These are phyloP conservation scores for Andrena marginata DNA, from an alignment of 2,888 invertebrate genomes.

Conservation along the genomic window DNA sequence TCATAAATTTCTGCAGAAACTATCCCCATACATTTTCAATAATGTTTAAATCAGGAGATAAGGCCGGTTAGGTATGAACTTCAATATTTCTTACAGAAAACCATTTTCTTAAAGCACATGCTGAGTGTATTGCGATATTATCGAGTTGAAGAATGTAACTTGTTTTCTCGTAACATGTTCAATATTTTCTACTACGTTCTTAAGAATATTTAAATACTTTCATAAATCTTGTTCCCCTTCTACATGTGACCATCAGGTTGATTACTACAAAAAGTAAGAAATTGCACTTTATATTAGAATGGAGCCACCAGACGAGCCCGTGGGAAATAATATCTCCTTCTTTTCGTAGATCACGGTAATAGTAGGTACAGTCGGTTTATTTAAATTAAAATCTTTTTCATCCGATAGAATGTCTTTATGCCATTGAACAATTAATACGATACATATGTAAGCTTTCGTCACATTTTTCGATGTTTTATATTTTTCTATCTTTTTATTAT, in stretches of 20 bases:
- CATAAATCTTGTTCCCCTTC: not conserved
- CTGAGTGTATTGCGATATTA: not conserved
- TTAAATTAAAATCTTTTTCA: too few relatives aligned
- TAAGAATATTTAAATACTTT: not conserved
- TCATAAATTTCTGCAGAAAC: not conserved
- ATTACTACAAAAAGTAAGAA: not conserved
- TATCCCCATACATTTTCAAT: conserved; percentile 4
- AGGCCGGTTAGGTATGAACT: not conserved
- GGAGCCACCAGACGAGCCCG: not conserved
- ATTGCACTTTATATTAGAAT: not conserved
- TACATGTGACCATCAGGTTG: not conserved
- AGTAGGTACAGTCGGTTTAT: too few relatives aligned
- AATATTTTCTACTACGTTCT: not conserved
- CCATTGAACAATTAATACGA: too few relatives aligned
- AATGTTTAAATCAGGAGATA: conserved; percentile 1
- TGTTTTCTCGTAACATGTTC: not conserved
- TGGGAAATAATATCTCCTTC: too few relatives aligned
- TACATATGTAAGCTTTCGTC: too few relatives aligned
- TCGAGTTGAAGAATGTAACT: too few relatives aligned
- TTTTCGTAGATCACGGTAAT: too few relatives aligned
- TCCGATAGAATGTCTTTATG: too few relatives aligned
- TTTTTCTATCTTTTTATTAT: too few relatives aligned
- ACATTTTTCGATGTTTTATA: too few relatives aligned
- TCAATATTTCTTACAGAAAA: not conserved
- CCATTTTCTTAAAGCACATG: not conserved